Base-by-base conservation (phyloP, 1,140 invertebrate genomes). In the Zaprionus taronus region DNA sequence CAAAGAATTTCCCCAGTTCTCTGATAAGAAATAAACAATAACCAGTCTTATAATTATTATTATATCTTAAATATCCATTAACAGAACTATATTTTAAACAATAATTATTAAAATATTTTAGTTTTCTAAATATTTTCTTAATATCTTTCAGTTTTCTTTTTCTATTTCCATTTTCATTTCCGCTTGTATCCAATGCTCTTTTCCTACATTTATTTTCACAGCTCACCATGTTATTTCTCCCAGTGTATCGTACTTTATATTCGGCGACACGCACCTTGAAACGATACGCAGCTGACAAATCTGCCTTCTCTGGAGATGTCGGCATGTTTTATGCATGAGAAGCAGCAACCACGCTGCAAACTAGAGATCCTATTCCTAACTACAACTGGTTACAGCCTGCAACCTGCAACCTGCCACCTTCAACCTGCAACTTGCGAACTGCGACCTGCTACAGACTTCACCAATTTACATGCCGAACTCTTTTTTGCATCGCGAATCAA, bases 401-500 rank as follows among this genome's bases (percentile, higher is more conserved):
- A 56, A 44, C 64, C 69, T 67, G 47, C 20, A 56, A 44, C 64
- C 69, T 67, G 47, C 20, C 47, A 51, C 47, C 22, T 44, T 17
- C 34, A 17, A 26, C 26, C n/a, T 36, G 6, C n/a, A 28, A 31
- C 71, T 69, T 67, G 4, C 1, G 1, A 61, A 62, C 38, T 75
- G 36, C 53, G 56, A 70, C 70, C 24, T 28, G 34, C 15, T 44
- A 38, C 34, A 41, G 58, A 38, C 41, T 63, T 22, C 36, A 56
- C 71, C 72, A 61, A 79, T 86, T 85, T 82, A 67, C 78, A 84
- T 85, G 83, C 17, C 41, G 83, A 79, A 72, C 69, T 81, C 66
- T 55, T 66, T 44, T 53, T 41, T 26, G 38, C 20, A 26, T 34
- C 67, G 63, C 67, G 60, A 68, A 75, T 75, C 67, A 71, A 75